Percentiles rank a stretch among this genome's conserved stretches.
phyloP scores from a whole-genome alignment of 2,113 vertebrate genomes.

The Prunella himalayana region DNA sequence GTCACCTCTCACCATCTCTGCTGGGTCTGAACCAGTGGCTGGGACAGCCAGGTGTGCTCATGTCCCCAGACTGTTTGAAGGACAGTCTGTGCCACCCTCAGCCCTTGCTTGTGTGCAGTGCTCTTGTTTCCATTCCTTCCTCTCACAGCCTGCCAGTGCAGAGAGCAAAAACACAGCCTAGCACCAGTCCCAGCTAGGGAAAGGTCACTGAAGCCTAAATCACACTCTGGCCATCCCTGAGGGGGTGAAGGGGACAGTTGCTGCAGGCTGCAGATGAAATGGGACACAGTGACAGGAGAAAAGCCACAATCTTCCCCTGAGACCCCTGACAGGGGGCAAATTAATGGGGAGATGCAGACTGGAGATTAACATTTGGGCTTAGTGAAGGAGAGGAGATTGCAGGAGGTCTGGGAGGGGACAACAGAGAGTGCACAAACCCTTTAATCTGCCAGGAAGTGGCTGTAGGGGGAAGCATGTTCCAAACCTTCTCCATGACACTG shows the following conservation, averaged over 20 bases:
- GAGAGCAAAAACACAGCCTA: neutral
- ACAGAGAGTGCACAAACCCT: neutral
- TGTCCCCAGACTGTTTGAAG: neutral
- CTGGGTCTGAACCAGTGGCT: neutral
- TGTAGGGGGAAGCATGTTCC: neutral
- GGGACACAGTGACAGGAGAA: neutral
- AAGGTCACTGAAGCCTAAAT: neutral
- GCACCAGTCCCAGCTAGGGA: neutral
- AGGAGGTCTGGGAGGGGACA: neutral
- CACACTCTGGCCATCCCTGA: neutral
- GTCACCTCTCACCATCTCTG: neutral
- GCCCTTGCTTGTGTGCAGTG: neutral
- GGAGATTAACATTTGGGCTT: neutral
- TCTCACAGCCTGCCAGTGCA: neutral
- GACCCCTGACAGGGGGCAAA: neutral
- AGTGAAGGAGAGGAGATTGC: neutral
- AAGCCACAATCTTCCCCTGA: neutral
- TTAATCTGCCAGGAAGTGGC: conserved; percentile 37
- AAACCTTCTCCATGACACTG: conserved; percentile 30
- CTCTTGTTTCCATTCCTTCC: neutral
- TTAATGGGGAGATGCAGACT: neutral
- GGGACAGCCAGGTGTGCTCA: neutral
- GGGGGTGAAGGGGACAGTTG: neutral
- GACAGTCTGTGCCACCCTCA: neutral
- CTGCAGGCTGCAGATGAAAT: neutral